Percentiles rank a stretch among this genome's conserved stretches.
These are phyloP conservation scores for Brachyalestes nurse DNA, from an alignment of 2,797 vertebrate genomes.

Conservation along the genomic window DNA sequence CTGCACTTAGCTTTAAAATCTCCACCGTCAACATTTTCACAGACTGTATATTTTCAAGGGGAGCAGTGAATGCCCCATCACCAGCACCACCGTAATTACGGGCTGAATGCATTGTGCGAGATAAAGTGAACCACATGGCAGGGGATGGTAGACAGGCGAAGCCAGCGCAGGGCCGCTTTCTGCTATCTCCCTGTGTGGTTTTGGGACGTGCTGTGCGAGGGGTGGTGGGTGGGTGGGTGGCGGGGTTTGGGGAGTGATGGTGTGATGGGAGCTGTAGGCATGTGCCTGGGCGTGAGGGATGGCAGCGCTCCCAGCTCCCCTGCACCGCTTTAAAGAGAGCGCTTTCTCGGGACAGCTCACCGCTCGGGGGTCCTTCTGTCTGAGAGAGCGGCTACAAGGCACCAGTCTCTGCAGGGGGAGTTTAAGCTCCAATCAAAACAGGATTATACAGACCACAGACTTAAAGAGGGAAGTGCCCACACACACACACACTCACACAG, in stretches of 20 bases:
- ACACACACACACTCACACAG: slow-evolving; percentile 55
- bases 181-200: slow-evolving; percentile 81
- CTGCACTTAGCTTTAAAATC: slow-evolving; percentile 53
- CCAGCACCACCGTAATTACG: slow-evolving; percentile 71
- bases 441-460: slow-evolving; percentile 69
- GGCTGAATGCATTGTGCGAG: slow-evolving; percentile 57
- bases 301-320: slow-evolving; percentile 62
- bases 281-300: slow-evolving; percentile 75
- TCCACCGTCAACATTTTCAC: slow-evolving; percentile 65
- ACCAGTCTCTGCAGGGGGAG: slow-evolving; percentile 60
- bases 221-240: slow-evolving; percentile 53
- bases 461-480: slow-evolving; percentile 63
- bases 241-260: slow-evolving; percentile 60
- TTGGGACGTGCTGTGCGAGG: slow-evolving; percentile 60
- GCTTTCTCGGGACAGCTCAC: slow-evolving; percentile 51
- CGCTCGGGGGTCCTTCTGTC: slow-evolving; percentile 54
- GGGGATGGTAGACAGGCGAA: slow-evolving; percentile 64
- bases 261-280: slow-evolving; percentile 67
- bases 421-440: slow-evolving; percentile 73
- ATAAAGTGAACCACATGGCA: slow-evolving; percentile 59
- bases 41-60: slow-evolving; percentile 60
- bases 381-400: slow-evolving; percentile 62
- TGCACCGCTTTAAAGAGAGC: slow-evolving; percentile 51
- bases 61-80: slow-evolving; percentile 51
- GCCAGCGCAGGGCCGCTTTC: slow-evolving; percentile 53